Base-by-base conservation (phyloP, 2,113 vertebrate species). In the Melanocharis versteri region DNA sequence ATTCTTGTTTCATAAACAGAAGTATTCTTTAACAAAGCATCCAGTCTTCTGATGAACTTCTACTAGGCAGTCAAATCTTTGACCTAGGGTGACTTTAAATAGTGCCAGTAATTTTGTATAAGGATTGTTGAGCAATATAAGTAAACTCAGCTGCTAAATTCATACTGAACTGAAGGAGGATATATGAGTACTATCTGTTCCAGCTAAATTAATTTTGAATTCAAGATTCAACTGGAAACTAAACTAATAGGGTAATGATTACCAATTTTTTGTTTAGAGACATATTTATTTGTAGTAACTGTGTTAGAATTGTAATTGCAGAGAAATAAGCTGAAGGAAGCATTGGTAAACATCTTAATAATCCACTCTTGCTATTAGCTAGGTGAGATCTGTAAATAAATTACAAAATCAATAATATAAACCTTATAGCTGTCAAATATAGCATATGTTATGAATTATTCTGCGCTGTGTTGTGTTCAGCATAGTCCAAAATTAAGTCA, bases 291-390 rank as follows among this genome's bases (percentile, higher is more conserved):
- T 86, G 81, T 40, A 96, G n/a, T 66, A 83, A 51, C 62, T 83
- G 69, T 79, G n/a, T 85, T 61, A 75, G 61, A 90, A 80, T 33
- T 17, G 0, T 65, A 93, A 94, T 77, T 82, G 56, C 79, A 92
- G 89, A 94, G 61, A 72, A 69, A 42, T 13, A 75, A 83, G n/a
- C 6, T 85, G n/a, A 89, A 88, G 57, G 45, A 90, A 92, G 45
- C 20, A 54, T 53, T 51, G 82, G 56, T 78, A 80, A 94, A 95
- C 39, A 81, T 83, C 82, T 73, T 89, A 94, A 86, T 78, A 93
- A 37, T 65, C 28, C 28, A 53, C 12, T 78, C 70, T 78, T 47
- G 35, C 51, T 72, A 89, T 93, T 92, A 89, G 27, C 23, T 77
- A 81, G 51, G 56, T 6, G 1, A 85, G 37, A 85, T 50, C 48